Conservation (phyloP, 2,888 invertebrate species). For the Pterobdella sp. region DNA sequence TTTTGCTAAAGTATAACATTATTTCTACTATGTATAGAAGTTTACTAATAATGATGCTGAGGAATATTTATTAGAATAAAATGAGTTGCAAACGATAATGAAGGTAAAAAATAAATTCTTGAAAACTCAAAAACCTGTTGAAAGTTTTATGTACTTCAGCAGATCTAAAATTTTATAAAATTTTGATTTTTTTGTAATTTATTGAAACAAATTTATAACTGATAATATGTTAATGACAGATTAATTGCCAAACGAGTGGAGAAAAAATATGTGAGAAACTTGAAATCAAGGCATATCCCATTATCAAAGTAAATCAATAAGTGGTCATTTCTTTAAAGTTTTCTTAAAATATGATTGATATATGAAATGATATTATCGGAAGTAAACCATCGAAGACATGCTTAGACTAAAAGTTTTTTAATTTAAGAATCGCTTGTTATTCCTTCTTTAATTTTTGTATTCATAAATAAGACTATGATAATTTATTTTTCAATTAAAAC, state of each 20-base stretch:
- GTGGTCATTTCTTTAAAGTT: not conserved
- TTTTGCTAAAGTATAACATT: conserved; percentile 13
- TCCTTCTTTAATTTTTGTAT: no score
- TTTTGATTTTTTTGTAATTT: not conserved
- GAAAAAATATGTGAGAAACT: conserved; percentile 16
- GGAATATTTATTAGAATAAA: not conserved
- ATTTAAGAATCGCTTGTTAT: no score
- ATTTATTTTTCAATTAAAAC: no score
- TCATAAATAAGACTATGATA: no score
- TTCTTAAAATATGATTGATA: no score
- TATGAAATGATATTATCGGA: no score
- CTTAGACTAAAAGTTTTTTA: no score
- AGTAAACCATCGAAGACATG: no score
- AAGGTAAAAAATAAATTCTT: not conserved
- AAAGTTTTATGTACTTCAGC: not conserved
- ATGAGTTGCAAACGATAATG: not conserved
- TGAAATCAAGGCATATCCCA: conserved; percentile 17
- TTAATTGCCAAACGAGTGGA: conserved; percentile 20
- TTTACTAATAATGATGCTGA: no score
- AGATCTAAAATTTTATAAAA: not conserved
- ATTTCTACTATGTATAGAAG: no score
- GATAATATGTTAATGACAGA: not conserved
- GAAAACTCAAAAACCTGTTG: not conserved
- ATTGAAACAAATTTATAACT: not conserved
- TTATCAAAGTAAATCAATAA: conserved; percentile 1